Base-by-base conservation (phyloP, 2,113 vertebrate species). In the Holacanthus passer region DNA sequence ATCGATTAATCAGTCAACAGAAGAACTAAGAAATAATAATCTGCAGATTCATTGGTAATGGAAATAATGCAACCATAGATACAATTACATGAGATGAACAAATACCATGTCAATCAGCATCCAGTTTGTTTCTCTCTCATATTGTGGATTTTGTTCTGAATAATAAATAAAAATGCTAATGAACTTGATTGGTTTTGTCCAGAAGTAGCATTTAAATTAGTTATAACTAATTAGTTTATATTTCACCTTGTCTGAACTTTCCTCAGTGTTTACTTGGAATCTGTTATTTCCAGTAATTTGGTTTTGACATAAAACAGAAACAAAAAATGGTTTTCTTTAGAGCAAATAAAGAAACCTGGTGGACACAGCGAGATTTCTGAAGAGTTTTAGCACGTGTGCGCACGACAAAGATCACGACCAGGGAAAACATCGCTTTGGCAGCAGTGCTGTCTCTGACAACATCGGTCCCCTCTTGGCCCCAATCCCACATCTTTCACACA, bases 401-500 rank as follows among this genome's bases (percentile, higher is more conserved):
- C 7, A n/a, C n/a, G 22, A 65, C 19, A 32, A 56, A 37, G 31
- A 70, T 11, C 24, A 63, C 11, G 8, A 56, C 29, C 9, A 62
- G 48, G 19, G 53, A 73, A 37, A 62, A 29, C 62, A 55, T 56
- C 39, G 56, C 20, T 45, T 13, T 66, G 52, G 52, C 63, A 77
- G 39, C 29, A 45, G 39, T 4, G 22, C 29, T 3, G 2, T 4
- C 13, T 19, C 17, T 29, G 45, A 58, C 14, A 77, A 17, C 62
- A 47, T 63, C 32, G 65, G 7, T 20, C 24, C 19, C 71, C 53
- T 41, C 3, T 67, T 69, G 58, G 65, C 50, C 31, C 7, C 50
- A 24, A 24, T 47, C 69, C 13, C 24, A n/a, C 84, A 43, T 39
- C 62, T 73, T 69, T 41, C 48, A 62, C 62, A 55, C 24, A 48